These are phyloP conservation scores for Macrosoma leucophasiata DNA, from an alignment of 2,888 invertebrate species.

Conservation along the genomic window DNA sequence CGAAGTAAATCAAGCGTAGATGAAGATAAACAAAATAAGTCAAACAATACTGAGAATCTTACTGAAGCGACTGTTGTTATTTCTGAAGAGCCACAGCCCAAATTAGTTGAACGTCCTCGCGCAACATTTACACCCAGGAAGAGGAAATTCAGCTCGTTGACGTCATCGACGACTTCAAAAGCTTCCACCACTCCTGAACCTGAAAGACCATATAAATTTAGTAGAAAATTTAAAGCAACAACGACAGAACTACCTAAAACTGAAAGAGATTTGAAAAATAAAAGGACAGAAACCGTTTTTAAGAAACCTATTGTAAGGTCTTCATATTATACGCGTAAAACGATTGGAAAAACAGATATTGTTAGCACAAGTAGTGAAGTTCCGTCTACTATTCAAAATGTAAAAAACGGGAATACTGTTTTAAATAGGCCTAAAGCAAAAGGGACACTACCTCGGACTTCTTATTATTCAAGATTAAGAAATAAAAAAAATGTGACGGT, in stretches of 20 bases:
- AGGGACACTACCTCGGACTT: slow-evolving; percentile 48
- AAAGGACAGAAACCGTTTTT: slow-evolving; percentile 34
- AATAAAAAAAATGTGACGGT: slow-evolving; percentile 35
- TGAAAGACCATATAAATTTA: slow-evolving; percentile 51
- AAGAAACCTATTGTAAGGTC: slow-evolving; percentile 48
- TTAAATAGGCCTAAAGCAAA: slow-evolving; percentile 29
- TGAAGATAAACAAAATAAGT: slow-evolving; percentile 28
- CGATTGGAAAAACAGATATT: slow-evolving; percentile 30
- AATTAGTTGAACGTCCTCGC: slow-evolving; percentile 41
- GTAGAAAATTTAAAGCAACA: slow-evolving; percentile 52
- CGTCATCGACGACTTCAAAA: slow-evolving; percentile 36
- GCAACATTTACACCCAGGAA: slow-evolving; percentile 45
- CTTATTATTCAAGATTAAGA: slow-evolving; percentile 52
- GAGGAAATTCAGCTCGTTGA: slow-evolving; percentile 41
- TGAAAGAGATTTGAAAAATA: slow-evolving; percentile 35
- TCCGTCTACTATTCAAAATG: slow-evolving; percentile 27
- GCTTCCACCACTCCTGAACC: slow-evolving; percentile 21
- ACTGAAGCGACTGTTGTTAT: slow-evolving; percentile 27
- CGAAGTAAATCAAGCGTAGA: slow-evolving; percentile 43
- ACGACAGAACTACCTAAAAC: slow-evolving; percentile 39
- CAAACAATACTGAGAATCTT: slow-evolving; percentile 29
- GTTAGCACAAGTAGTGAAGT: slow-evolving; percentile 38
- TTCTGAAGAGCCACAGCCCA: slow-evolving; percentile 33
- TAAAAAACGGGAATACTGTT: slow-evolving; percentile 23
- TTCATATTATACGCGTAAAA: slow-evolving; percentile 47